Evolutionary conservation across 2,797 vertebrate genomes (phyloP).

Genomic region (Odontamblyopus rebecca): DNA sequence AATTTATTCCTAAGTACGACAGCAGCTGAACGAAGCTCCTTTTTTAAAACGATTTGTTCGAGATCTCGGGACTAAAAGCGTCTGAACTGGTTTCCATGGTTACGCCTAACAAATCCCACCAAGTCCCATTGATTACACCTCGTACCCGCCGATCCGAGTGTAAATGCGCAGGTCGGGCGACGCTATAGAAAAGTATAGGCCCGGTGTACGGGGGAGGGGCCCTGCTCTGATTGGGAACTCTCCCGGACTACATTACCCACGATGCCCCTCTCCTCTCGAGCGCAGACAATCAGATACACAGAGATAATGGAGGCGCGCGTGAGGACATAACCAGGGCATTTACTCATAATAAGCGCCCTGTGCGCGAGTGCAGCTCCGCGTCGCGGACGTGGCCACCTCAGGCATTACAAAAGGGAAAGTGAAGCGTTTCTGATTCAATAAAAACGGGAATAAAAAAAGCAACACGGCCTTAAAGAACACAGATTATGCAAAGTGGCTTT

Average conservation of each 20-base stretch:
- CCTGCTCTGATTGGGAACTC: slow-evolving; percentile 74
- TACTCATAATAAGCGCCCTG: background rate
- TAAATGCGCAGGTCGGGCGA: slow-evolving; percentile 6
- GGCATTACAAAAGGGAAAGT: background rate
- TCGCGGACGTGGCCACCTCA: background rate
- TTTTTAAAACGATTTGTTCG: no score
- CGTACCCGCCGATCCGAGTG: slow-evolving; percentile 19
- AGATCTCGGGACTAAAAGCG: no score
- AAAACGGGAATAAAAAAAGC: background rate
- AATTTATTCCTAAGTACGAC: no score
- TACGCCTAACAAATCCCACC: slow-evolving; percentile 7
- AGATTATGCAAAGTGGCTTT: no score
- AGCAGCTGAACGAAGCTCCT: no score
- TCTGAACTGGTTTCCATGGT: background rate
- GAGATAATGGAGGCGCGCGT: background rate
- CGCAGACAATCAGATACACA: slow-evolving; percentile 47
- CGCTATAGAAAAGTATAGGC: slow-evolving; percentile 53
- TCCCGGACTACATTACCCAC: slow-evolving; percentile 44
- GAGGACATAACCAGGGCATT: background rate
- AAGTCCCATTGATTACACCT: slow-evolving; percentile 40
- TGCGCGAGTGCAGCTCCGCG: background rate
- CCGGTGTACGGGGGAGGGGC: slow-evolving; percentile 54
- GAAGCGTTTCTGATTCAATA: background rate
- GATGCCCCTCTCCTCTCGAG: slow-evolving; percentile 39
- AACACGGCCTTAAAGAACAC: no score